phyloP scores from a whole-genome alignment of 1,140 invertebrate species.

The Eriocheir sinensis region DNA sequence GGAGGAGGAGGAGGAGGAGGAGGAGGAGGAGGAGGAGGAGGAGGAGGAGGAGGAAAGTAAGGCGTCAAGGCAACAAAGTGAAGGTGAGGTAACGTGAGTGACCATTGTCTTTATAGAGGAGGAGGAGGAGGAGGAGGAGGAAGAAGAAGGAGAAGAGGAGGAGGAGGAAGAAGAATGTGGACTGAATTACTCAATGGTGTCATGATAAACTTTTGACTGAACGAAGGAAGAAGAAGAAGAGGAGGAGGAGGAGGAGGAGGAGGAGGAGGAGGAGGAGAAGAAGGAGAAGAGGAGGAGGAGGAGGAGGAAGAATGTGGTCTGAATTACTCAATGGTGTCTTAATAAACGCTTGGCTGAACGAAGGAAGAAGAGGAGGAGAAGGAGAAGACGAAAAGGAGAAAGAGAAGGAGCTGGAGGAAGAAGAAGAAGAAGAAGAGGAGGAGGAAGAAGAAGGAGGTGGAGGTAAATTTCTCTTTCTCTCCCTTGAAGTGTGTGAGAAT shows the following conservation, averaged over 20 bases:
- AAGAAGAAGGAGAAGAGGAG: conserved; percentile 1
- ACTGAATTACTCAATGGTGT: too few species aligned
- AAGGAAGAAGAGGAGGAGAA: background rate
- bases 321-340: background rate
- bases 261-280: too few species aligned
- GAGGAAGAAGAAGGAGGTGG: too few species aligned
- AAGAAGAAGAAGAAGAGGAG: too few species aligned
- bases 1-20: background rate
- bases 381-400: too few species aligned
- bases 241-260: too few species aligned
- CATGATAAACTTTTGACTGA: too few species aligned
- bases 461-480: background rate
- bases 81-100: background rate
- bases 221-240: too few species aligned
- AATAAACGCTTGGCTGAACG: background rate
- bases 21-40: background rate
- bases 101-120: background rate
- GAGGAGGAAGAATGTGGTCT: background rate
- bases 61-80: background rate
- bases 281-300: too few species aligned
- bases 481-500: background rate
- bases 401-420: background rate
- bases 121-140: background rate
- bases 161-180: background rate
- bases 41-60: background rate